Base-by-base conservation (phyloP, 2,113 vertebrate species). In the Astur gentilis region DNA sequence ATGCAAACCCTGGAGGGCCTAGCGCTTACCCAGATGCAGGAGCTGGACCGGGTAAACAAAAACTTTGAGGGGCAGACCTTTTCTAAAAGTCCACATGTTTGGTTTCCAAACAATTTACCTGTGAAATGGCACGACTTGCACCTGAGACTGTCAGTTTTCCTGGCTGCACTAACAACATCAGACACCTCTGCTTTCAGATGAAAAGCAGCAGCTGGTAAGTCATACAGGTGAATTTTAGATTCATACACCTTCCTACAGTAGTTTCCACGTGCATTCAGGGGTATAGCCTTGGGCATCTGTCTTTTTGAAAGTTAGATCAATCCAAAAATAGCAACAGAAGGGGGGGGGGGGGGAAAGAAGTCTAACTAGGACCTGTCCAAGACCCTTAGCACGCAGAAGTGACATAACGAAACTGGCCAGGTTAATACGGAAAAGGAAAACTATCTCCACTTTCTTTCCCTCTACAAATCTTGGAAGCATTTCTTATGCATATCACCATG, bases 1-100 rank as follows among this genome's bases (percentile, higher is more conserved):
- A 8, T 1, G 11, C 47, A 55, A 18, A 18, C 1, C 38, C 26
- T 4, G 58, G 13, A 10, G 25, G 2, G 27, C 34, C 19, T 4
- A 7, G 14, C 27, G 16, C 49, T 26, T 7, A 38, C n/a, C 26
- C 15, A 40, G 10, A 5, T 1, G 15, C 45, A 57, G 45, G 36
- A 40, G 34, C 34, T 15, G 17, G 52, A 16, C 52, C 32, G 11
- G 0, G 3, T 3, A 40, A 52, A 54, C 9, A 29, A 31, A 18
- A 65, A 27, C 22, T 40, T 32, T 7, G 40, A 65, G 13, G 14
- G n/a, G 9, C 25, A 55, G 50, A 31, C 4, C 26, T 81, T 40
- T 36, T 27, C 40, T 5, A 40, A 61, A 52, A 79, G n/a, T 27
- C 55, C 26, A 26, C 10, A 14, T 29, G 25, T 67, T 78, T 44